Conservation (phyloP, 2,797 vertebrate genomes). For the Hydrophis major region DNA sequence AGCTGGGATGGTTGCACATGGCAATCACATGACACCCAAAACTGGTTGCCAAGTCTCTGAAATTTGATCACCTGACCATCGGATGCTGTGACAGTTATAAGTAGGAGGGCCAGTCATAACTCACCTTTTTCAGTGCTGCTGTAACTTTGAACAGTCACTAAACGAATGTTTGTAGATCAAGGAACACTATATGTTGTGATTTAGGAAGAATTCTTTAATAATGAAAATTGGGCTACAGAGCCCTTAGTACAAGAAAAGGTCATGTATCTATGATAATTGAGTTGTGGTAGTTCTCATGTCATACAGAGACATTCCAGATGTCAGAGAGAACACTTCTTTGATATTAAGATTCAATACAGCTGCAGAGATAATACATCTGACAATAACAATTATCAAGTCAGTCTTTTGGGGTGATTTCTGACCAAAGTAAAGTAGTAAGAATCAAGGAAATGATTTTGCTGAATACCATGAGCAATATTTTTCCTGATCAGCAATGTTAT, state of each 20-base stretch:
- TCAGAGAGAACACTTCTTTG: not conserved
- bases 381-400: not conserved
- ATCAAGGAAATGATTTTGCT: not conserved
- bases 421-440: not conserved
- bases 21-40: not conserved
- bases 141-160: not conserved
- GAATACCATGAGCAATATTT: not conserved
- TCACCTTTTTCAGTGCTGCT: not conserved
- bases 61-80: not conserved
- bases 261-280: not conserved
- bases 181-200: not conserved
- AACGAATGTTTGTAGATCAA: not conserved
- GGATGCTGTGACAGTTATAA: not conserved
- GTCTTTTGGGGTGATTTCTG: accelerated
- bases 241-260: not conserved
- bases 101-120: not conserved
- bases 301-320: not conserved
- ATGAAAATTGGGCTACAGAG: not conserved
- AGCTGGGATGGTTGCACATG: not conserved
- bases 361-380: accelerated
- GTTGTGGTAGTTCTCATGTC: not conserved
- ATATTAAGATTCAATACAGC: accelerated
- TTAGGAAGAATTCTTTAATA: not conserved
- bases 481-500: not conserved
- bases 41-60: not conserved